Evolutionary conservation across 2,113 vertebrate species (phyloP).

Genomic region (Struthidea cinerea): DNA sequence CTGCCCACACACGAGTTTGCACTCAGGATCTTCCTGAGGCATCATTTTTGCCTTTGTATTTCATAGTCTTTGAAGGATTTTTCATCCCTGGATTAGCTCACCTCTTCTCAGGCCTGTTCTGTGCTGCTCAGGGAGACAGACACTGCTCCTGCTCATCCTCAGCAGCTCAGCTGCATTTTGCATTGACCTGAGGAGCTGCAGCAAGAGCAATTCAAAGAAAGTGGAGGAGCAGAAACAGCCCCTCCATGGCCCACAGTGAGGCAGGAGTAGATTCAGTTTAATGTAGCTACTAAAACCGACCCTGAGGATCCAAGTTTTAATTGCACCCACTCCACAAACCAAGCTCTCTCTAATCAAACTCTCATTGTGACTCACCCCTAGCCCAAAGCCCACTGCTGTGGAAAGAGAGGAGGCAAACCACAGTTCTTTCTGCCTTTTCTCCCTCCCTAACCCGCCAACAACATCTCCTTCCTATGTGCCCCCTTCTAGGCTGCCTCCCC

Average conservation of each 20-base stretch:
- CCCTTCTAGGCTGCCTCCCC: not conserved
- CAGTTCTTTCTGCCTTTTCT: not conserved
- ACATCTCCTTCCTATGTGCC: not conserved
- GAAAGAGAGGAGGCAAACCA: not conserved
- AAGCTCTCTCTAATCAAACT: not conserved
- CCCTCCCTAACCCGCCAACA: not conserved
- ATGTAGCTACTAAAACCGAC: fast-evolving
- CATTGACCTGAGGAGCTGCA: not conserved
- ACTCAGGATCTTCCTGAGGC: not conserved
- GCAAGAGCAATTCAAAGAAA: not conserved
- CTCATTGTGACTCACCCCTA: not conserved
- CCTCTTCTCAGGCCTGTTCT: not conserved
- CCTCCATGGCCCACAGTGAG: not conserved
- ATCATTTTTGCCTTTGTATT: not conserved
- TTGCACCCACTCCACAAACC: not conserved
- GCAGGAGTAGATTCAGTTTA: not conserved
- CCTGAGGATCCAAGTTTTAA: not conserved
- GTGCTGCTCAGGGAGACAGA: not conserved
- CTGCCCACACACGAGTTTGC: not conserved
- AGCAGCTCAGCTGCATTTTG: not conserved
- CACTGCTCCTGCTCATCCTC: not conserved
- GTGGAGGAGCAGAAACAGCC: not conserved
- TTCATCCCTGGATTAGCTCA: not conserved
- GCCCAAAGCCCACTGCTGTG: not conserved
- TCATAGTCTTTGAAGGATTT: not conserved